These are phyloP conservation scores for Laspeyria flexula DNA, from an alignment of 2,888 invertebrate genomes.

Conservation along the genomic window DNA sequence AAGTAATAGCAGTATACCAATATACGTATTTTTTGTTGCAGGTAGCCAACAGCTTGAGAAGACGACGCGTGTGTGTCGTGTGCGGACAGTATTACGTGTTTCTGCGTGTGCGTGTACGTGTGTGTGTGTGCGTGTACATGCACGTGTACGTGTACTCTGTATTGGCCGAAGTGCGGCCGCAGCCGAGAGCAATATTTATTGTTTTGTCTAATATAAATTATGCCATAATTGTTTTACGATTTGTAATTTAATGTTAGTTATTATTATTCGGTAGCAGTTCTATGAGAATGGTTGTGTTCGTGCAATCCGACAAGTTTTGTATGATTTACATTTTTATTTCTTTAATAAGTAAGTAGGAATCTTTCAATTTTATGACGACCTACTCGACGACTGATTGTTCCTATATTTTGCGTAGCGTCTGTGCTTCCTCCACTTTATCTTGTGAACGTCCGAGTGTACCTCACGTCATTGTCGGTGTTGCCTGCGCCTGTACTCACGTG, in stretches of 20 bases:
- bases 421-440: slow-evolving; percentile 55
- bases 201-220: slow-evolving; percentile 70
- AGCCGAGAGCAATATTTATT: slow-evolving; percentile 66
- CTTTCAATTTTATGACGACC: slow-evolving; percentile 61
- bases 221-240: slow-evolving; percentile 80
- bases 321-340: slow-evolving; percentile 59
- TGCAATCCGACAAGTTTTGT: slow-evolving; percentile 56
- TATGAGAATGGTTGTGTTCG: slow-evolving; percentile 52
- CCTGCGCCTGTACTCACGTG: neutral
- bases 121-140: slow-evolving; percentile 8
- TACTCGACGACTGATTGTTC: slow-evolving; percentile 70
- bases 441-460: neutral
- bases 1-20: no score
- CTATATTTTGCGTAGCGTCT: slow-evolving; percentile 58
- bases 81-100: slow-evolving; percentile 39
- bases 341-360: slow-evolving; percentile 62
- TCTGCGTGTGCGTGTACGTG: no score
- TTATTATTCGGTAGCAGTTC: slow-evolving; percentile 55
- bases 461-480: neutral
- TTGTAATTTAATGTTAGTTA: slow-evolving; percentile 72
- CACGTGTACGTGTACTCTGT: neutral
- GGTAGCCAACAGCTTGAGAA: slow-evolving; percentile 65
- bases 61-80: slow-evolving; percentile 10
- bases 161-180: slow-evolving; percentile 4
- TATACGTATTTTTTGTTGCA: no score